Evolutionary conservation across 2,113 vertebrate genomes (phyloP), one percentile per base, ranked within the genome.

Genomic region (Melanerpes aurifrons): DNA sequence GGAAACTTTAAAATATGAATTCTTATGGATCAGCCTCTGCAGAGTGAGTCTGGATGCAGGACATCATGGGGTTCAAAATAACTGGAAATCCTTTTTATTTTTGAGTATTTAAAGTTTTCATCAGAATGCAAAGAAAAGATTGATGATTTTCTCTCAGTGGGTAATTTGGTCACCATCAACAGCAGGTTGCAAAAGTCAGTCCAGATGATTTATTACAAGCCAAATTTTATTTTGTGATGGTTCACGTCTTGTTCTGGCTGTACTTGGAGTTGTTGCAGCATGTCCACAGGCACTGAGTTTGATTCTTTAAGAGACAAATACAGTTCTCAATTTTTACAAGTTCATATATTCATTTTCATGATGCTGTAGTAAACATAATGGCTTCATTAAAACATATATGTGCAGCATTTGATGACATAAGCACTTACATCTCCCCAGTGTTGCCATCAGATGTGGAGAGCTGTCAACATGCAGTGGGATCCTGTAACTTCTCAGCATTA

Each of bases 401-500:
- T 37, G 15, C 11, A 63, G 22, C 25, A 21, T 76, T 69, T 84
- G 77, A 66, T 92, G 89, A 31, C 32, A 31, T 53, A 64, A 68
- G 43, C 69, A 68, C 77, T 91, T 94, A 18, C 82, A 37, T 91
- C 71, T 76, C 75, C 64, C 47, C 63, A 29, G 43, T 76, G 63
- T 37, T 82, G 45, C 74, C 73, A 59, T 91, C 74, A 80, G 40
- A 91, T 67, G 12, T 67, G 43, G 64, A 64, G 53, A 87, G 61
- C 75, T 92, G 47, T 91, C 81, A 85, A 53, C 71, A 40, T 67
- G 53, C 61, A 86, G 48, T 68, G 79, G 28, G 24, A 75, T 81
- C 45, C 79, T 89, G 81, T 75, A 80, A 79, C 81, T 89, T 79
- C 43, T 93, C 75, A 87, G 9, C 21, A 24, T 82, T 85, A 80